A percentile compares a stretch with the other conserved stretches of the same genome.
Conservation (phyloP, 2,888 invertebrate species). For the Callimorpha dominula region DNA sequence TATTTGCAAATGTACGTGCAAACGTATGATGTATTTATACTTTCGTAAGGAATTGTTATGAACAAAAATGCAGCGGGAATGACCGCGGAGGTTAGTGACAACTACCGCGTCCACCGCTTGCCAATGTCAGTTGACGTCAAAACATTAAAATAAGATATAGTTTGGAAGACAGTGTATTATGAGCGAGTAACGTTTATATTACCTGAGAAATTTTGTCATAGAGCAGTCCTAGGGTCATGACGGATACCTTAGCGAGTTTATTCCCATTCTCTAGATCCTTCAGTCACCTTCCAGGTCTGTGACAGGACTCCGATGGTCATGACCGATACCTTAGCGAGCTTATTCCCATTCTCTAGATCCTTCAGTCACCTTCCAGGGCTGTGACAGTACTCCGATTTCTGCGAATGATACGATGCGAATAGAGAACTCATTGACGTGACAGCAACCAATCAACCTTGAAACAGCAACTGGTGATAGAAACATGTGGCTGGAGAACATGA, state of each 20-base stretch:
- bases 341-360: too few relatives aligned
- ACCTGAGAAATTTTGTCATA: not conserved
- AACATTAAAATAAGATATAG: slow-evolving; percentile 1
- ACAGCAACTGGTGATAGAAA: not conserved
- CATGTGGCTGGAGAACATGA: not conserved
- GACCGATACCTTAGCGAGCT: too few relatives aligned
- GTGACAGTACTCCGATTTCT: not conserved
- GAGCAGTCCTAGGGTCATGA: too few relatives aligned
- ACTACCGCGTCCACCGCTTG: slow-evolving; percentile 8
- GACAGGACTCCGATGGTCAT: not conserved
- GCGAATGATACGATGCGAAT: too few relatives aligned
- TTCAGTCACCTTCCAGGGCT: too few relatives aligned
- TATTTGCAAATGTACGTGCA: slow-evolving; percentile 38
- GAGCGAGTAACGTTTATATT: not conserved
- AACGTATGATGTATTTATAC: slow-evolving; percentile 33
- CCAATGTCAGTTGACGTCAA: slow-evolving; percentile 20
- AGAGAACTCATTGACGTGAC: not conserved
- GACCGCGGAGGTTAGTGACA: slow-evolving; percentile 23
- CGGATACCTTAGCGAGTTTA: too few relatives aligned
- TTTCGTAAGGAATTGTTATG: slow-evolving; percentile 27
- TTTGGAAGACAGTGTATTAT: not conserved
- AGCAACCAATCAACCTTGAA: not conserved
- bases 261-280: too few relatives aligned
- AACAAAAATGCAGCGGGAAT: slow-evolving; percentile 38
- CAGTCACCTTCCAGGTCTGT: too few relatives aligned